phyloP scores from a whole-genome alignment of 2,888 invertebrate species.

The Caenorhabditis sp. region DNA sequence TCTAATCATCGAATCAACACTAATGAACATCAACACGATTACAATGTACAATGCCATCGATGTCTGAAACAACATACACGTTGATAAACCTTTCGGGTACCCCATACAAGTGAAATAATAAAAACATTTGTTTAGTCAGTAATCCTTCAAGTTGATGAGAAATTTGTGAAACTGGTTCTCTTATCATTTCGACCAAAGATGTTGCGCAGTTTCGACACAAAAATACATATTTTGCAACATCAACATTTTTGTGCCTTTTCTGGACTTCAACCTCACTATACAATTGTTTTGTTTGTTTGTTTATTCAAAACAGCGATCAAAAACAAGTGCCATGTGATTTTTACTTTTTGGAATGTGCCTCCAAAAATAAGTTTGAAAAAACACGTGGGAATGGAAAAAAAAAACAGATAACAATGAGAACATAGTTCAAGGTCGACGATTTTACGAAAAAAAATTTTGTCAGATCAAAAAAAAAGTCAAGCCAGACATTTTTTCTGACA shows the following conservation, averaged over 20 bases:
- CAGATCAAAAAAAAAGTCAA: no score
- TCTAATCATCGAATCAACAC: slow-evolving; percentile 24
- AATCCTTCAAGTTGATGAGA: no score
- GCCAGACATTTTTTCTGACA: no score
- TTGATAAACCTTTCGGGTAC: no score
- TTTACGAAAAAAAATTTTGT: no score
- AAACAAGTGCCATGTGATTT: no score
- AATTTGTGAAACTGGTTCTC: background rate
- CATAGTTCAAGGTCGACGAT: background rate
- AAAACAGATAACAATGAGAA: background rate
- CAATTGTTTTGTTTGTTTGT: slow-evolving; percentile 13
- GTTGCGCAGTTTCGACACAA: background rate
- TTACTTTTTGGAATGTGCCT: background rate
- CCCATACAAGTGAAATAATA: no score
- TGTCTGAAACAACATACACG: no score
- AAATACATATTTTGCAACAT: background rate
- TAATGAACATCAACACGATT: slow-evolving; percentile 27
- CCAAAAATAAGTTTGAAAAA: background rate
- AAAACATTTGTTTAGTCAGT: no score
- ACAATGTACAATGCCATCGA: slow-evolving; percentile 37
- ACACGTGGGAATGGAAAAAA: background rate
- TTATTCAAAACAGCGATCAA: no score
- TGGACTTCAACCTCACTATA: no score
- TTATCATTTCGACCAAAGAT: background rate
- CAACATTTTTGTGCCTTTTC: no score